A percentile compares a stretch with the other conserved stretches of the same genome.
phyloP scores from a whole-genome alignment of 1,140 invertebrate species.

The Araneus ventricosus region DNA sequence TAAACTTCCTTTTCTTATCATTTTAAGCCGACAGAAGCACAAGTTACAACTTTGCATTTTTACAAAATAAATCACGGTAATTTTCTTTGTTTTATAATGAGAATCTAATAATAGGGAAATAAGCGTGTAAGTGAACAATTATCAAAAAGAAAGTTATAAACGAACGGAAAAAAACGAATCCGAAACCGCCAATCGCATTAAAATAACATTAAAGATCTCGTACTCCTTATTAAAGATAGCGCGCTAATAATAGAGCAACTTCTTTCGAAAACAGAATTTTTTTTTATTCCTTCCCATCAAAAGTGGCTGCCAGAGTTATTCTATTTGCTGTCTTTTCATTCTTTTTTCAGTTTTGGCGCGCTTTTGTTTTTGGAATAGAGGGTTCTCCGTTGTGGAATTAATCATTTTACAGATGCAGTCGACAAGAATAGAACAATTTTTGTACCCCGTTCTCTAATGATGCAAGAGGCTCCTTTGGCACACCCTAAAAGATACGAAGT shows the following conservation, averaged over 20 bases:
- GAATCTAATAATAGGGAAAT: slow-evolving; percentile 38
- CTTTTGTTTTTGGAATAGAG: slow-evolving; percentile 17
- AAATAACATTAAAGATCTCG: slow-evolving; percentile 69
- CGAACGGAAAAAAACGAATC: background rate
- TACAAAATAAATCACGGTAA: background rate
- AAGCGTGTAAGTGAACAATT: background rate
- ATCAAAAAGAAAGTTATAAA: slow-evolving; percentile 3
- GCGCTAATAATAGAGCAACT: slow-evolving; percentile 63
- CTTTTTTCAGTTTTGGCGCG: slow-evolving; percentile 56
- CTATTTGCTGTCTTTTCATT: slow-evolving; percentile 60
- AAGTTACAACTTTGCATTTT: background rate
- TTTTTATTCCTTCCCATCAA: slow-evolving; percentile 27
- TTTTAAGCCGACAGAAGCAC: background rate
- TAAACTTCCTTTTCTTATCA: too few relatives aligned
- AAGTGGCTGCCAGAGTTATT: slow-evolving; percentile 47
- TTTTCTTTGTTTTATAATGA: slow-evolving; percentile 36
- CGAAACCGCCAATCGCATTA: slow-evolving; percentile 52
- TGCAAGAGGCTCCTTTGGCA: slow-evolving; percentile 63
- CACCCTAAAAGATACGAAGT: slow-evolving; percentile 25
- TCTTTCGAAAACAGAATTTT: slow-evolving; percentile 18
- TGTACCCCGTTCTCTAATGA: slow-evolving; percentile 65
- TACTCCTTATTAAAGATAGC: slow-evolving; percentile 47
- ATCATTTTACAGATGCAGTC: slow-evolving; percentile 70
- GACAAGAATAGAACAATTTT: slow-evolving; percentile 73
- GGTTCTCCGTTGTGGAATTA: slow-evolving; percentile 53